Evolutionary conservation across 2,113 vertebrate genomes (phyloP).

Genomic region (Calonectris borealis): DNA sequence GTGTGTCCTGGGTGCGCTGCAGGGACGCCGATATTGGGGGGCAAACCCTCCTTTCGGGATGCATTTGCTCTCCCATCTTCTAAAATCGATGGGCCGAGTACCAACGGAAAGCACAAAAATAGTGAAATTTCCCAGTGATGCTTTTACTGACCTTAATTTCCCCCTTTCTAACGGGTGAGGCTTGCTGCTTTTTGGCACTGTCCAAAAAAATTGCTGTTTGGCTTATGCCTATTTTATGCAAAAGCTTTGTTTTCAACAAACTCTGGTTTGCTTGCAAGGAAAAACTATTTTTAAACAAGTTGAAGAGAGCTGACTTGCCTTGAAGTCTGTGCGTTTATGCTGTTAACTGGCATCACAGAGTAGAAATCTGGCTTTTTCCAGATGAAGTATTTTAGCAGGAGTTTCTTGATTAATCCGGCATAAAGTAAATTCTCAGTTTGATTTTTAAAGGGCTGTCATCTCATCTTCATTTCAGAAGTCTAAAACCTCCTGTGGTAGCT

Average conservation of each 20-base stretch:
- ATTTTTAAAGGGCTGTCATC: not conserved
- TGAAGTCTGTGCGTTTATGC: not conserved
- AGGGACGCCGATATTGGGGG: not conserved
- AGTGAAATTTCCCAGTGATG: not conserved
- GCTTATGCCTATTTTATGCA: not conserved
- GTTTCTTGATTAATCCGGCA: not conserved
- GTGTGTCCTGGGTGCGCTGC: not conserved
- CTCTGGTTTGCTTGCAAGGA: not conserved
- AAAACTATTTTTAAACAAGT: not conserved
- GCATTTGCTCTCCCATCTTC: not conserved
- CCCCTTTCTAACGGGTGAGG: not conserved
- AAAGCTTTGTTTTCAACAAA: slow-evolving; percentile 15
- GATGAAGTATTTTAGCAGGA: not conserved
- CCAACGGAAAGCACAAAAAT: not conserved
- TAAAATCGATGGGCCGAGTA: not conserved
- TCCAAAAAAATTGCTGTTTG: not conserved
- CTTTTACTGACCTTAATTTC: not conserved
- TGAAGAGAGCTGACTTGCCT: not conserved
- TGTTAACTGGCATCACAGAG: not conserved
- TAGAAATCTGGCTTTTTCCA: not conserved
- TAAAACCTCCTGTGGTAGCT: not conserved
- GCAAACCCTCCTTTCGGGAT: not conserved
- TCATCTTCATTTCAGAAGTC: not conserved
- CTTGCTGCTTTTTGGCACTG: slow-evolving; percentile 16
- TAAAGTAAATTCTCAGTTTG: not conserved